phyloP scores from a whole-genome alignment of 2,113 vertebrate genomes.

The Otocyon megalotis region DNA sequence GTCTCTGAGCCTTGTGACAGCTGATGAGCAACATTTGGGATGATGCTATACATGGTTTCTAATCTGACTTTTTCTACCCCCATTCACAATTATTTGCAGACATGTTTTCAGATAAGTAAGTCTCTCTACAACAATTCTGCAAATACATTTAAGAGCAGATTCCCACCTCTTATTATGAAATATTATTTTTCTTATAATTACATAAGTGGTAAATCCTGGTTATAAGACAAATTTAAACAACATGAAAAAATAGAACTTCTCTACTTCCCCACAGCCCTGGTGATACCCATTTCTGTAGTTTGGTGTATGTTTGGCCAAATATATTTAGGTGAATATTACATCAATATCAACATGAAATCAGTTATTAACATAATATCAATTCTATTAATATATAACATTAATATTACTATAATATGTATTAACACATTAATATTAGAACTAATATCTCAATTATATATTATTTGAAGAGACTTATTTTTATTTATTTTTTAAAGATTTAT shows the following conservation, averaged over 20 bases:
- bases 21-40: background rate
- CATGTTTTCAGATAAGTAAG: background rate
- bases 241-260: background rate
- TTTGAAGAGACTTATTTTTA: background rate
- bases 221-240: background rate
- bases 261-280: background rate
- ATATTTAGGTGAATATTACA: background rate
- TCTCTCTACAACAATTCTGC: background rate
- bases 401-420: background rate
- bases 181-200: conserved; percentile 7
- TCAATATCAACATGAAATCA: background rate
- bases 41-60: background rate
- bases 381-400: background rate
- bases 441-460: background rate
- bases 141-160: background rate
- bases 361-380: background rate
- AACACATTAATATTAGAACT: background rate
- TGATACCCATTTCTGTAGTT: background rate
- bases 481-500: background rate
- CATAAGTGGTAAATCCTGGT: background rate
- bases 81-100: background rate
- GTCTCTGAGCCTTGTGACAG: background rate
- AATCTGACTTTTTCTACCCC: background rate
- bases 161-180: background rate
- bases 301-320: background rate